Conservation (phyloP, 2,888 invertebrate genomes). For the Calliphora vomitoria region DNA sequence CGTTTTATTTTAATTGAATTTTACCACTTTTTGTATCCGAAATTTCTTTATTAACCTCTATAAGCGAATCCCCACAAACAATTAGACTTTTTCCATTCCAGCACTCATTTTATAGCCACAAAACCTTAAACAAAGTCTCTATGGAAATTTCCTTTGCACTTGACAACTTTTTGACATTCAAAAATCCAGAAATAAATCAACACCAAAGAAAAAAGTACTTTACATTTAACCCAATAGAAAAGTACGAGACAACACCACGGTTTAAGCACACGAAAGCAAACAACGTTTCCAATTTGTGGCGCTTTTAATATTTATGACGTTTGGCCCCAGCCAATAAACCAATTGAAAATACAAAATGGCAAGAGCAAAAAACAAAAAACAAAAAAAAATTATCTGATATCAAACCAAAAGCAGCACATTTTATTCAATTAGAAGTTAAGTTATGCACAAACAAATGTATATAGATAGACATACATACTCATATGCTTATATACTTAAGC, state of each 20-base stretch:
- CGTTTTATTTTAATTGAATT: too few species aligned
- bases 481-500: too few species aligned
- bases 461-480: too few species aligned
- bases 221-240: constrained; percentile 25
- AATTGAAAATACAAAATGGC: constrained; percentile 11
- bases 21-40: too few species aligned
- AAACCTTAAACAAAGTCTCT: neutral
- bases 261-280: neutral
- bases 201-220: constrained; percentile 19
- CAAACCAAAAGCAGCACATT: too few species aligned
- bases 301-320: constrained; percentile 31
- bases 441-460: too few species aligned
- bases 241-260: constrained; percentile 70
- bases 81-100: too few species aligned
- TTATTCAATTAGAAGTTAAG: too few species aligned
- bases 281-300: constrained; percentile 1
- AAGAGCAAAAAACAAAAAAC: neutral
- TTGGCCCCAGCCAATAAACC: constrained; percentile 32
- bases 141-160: constrained; percentile 33
- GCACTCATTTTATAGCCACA: neutral
- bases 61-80: too few species aligned
- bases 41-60: too few species aligned
- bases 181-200: neutral
- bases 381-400: constrained; percentile 6
- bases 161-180: constrained; percentile 5